Base-by-base conservation (phyloP, 2,888 invertebrate genomes). In the Operophtera brumata region DNA sequence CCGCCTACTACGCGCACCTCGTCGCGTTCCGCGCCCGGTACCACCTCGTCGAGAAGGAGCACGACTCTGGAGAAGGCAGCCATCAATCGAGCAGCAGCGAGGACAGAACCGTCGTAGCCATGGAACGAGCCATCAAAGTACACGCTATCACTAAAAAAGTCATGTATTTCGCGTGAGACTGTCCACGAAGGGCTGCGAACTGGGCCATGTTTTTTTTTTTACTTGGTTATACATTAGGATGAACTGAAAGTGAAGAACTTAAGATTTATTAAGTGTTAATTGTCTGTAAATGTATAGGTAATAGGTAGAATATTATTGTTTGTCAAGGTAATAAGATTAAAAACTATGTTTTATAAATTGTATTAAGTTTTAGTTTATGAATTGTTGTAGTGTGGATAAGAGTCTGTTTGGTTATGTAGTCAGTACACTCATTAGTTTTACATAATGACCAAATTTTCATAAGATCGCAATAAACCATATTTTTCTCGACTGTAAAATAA, bases 91-190 rank as follows among this genome's bases (percentile, higher is more conserved):
- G 97, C 62, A 98, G 97, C 86, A 97, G 97, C 73, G 99, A 99
- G 88, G 99, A 99, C 87, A 93, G 98, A 74, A 98, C 98, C 60
- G 98, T 98, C 26, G 96, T 97, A 61, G 98, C 98, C 61, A 97
- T 99, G 98, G 98, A 99, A 37, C 93, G 99, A 70, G 99, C 99
- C 63, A 99, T 99, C 71, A 98, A 99, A 32, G 99, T 99, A 57
- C 99, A 99, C 91, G 97, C 98, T 32, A 98, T 99, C 89, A 99
- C 99, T 78, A 98, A 98, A 91, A 97, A 98, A 92, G 99, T 99
- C 84, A 99, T 99, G 99, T 99, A 99, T 92, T 99, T 99, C 90
- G 99, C 99, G 83, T 99, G 57, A 59, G 35, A 13, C 26, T 10
- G 40, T 41, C 48, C 44, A 53, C 14, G 13, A 30, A 45, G 25